Conservation (phyloP, 2,888 invertebrate species). For the Acleris sparsana region DNA sequence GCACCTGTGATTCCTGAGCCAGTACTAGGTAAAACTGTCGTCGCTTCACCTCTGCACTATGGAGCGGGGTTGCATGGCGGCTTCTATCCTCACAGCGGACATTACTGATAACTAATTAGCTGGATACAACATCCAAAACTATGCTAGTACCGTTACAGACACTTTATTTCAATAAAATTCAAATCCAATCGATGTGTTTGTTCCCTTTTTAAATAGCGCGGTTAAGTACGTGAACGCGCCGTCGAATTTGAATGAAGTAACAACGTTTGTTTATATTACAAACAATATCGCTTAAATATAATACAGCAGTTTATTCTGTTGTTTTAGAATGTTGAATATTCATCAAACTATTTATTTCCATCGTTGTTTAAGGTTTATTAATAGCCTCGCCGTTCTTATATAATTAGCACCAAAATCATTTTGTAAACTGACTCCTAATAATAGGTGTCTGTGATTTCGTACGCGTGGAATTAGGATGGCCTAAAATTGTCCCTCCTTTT, state of each 20-base stretch:
- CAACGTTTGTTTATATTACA: neutral
- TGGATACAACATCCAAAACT: neutral
- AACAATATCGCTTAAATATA: no score
- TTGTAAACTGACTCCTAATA: no score
- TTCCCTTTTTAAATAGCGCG: neutral
- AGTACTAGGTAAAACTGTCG: constrained; percentile 48
- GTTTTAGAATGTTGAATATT: no score
- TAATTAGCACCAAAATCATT: no score
- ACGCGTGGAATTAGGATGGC: no score
- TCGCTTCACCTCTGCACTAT: constrained; percentile 46
- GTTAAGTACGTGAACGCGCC: no score
- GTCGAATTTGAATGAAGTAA: no score
- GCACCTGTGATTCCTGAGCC: constrained; percentile 57
- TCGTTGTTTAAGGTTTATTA: no score
- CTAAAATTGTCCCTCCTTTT: neutral
- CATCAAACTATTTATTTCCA: no score
- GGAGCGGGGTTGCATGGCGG: constrained; percentile 44
- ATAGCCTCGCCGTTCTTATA: no score
- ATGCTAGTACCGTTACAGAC: neutral
- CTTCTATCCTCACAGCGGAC: constrained; percentile 47
- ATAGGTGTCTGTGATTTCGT: no score
- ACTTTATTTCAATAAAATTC: neutral
- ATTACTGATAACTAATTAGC: constrained; percentile 47
- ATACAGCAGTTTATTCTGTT: no score
- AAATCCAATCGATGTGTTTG: neutral